Evolutionary conservation across 2,113 vertebrate species (phyloP).

Genomic region (Anolis sagrei): DNA sequence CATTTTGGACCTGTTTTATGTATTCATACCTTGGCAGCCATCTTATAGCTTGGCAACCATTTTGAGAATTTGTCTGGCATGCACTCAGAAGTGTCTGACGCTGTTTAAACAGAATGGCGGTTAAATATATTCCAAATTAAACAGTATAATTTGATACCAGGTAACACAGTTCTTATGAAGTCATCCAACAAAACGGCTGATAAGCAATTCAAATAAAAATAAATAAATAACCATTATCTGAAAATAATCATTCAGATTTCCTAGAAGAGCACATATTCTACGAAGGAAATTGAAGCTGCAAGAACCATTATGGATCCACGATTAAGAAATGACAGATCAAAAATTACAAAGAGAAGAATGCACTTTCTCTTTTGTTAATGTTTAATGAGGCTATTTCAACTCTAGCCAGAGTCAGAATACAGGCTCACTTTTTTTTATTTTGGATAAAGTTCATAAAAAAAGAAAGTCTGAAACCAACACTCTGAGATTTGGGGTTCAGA

Average conservation of each 20-base stretch:
- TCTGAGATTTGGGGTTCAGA: too few relatives aligned
- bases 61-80: slow-evolving; percentile 90
- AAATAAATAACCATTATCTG: not conserved
- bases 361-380: not conserved
- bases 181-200: slow-evolving; percentile 44
- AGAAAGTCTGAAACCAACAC: not conserved
- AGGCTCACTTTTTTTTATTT: not conserved
- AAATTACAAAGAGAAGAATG: not conserved
- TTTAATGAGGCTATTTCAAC: slow-evolving; percentile 47
- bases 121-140: slow-evolving; percentile 78
- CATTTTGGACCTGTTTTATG: slow-evolving; percentile 79
- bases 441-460: slow-evolving; percentile 21
- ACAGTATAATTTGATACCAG: slow-evolving; percentile 73
- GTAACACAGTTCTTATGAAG: slow-evolving; percentile 70
- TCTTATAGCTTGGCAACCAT: slow-evolving; percentile 99
- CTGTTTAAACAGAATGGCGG: slow-evolving; percentile 81
- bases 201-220: slow-evolving; percentile 49
- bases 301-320: not conserved
- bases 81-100: slow-evolving; percentile 82
- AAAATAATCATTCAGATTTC: slow-evolving; percentile 20
- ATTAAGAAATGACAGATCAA: rapidly evolving
- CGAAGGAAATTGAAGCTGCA: not conserved
- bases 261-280: not conserved
- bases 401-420: not conserved
- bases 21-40: slow-evolving; percentile 92